Base-by-base conservation (phyloP, 2,797 vertebrate genomes). In the Rachycentron canadum region DNA sequence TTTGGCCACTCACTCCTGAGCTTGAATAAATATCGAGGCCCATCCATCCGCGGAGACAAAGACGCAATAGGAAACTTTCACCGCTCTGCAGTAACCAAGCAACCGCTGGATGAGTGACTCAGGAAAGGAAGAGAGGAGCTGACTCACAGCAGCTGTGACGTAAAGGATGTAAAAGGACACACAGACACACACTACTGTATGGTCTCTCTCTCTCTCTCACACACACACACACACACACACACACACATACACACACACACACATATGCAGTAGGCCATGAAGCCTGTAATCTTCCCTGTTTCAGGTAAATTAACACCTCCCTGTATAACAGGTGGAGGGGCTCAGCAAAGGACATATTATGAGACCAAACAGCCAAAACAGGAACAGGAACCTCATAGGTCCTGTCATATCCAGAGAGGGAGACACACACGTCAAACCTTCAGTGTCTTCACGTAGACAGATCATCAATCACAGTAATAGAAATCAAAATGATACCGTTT, bases 21-120 rank as follows among this genome's bases (percentile, higher is more conserved):
- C 92, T 89, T 95, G 93, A 95, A 95, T 96, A 95, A 95, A 95
- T 95, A 96, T 95, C 79, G 67, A 85, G 84, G 80, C 65, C 83
- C 67, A 68, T 94, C 86, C 88, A 81, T 89, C 89, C 71, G 52
- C 81, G 89, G 88, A 89, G 91, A 91, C 84, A 89, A 90, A 90
- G 93, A 95, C 94, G 95, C 94, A 95, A 93, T 92, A 92, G 95
- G 95, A 96, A 95, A 94, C 90, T 92, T 94, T 94, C 89, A 73
- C 85, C 81, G 66, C 89, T 90, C 90, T 78, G 88, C 76, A 21
- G 94, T 96, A 90, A 90, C 95, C 88, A 91, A 84, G 95, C 95
- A 96, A 96, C 95, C 59, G 38, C 81, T 88, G 91, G 87, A 93
- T 69, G 91, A 90, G 89, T 95, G 95, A 95, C 92, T 95, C 93